Evolutionary conservation across 2,797 vertebrate species (phyloP).

Genomic region (Mormyrus proboscirostris): DNA sequence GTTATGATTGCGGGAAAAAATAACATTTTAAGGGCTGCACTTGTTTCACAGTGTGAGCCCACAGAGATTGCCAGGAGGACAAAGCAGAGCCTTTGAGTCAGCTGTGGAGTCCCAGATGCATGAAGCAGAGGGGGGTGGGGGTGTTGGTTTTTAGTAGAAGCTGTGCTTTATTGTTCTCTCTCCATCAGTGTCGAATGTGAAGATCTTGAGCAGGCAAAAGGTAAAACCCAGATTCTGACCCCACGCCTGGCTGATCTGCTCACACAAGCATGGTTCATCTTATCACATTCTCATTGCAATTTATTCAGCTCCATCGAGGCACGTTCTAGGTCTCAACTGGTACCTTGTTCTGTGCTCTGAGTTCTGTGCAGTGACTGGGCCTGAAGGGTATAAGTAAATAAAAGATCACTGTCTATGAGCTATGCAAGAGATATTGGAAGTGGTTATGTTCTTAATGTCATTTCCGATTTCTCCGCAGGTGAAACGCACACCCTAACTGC

Average conservation of each 20-base stretch:
- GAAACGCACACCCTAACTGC: neutral
- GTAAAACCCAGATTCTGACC: neutral
- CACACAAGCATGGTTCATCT: neutral
- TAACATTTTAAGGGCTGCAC: neutral
- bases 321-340: neutral
- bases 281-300: neutral
- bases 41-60: neutral
- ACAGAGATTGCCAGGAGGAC: neutral
- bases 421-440: neutral
- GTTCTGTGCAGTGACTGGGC: neutral
- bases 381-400: neutral
- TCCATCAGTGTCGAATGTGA: neutral
- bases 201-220: neutral
- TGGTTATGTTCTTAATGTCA: neutral
- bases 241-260: neutral
- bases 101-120: neutral
- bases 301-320: neutral
- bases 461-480: neutral
- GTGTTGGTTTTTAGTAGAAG: neutral
- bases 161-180: neutral
- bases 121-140: neutral
- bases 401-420: neutral
- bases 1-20: neutral
- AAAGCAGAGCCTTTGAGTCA: neutral
- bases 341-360: neutral